Evolutionary conservation across 1,140 invertebrate genomes (phyloP).

Genomic region (Bombus polaris): DNA sequence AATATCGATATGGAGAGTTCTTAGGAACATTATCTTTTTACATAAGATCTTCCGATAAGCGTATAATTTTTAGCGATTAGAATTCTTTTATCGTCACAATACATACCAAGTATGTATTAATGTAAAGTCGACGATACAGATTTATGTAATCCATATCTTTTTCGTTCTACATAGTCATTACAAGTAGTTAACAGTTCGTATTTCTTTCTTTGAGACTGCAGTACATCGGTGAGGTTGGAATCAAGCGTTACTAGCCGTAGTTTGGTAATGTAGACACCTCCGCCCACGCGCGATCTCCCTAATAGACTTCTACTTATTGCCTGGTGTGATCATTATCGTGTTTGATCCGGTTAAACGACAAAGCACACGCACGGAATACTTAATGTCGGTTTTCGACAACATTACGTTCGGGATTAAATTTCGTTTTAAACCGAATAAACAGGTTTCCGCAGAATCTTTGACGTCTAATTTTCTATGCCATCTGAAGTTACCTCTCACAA

Average conservation of each 20-base stretch:
- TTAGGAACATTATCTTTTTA: not conserved
- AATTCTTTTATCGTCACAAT: no score
- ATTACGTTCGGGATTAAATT: not conserved
- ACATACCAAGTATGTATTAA: no score
- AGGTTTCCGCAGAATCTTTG: not conserved
- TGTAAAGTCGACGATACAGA: no score
- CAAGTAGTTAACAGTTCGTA: not conserved
- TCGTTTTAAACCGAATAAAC: not conserved
- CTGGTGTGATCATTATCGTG: constrained; percentile 40
- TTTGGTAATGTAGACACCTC: not conserved
- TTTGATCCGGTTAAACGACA: constrained; percentile 59
- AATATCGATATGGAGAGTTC: not conserved
- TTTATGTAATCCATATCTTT: no score
- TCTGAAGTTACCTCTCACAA: not conserved
- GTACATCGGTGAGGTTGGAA: not conserved
- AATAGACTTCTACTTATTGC: constrained; percentile 58
- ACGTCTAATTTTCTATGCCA: not conserved
- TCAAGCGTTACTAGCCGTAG: not conserved
- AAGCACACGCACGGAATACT: constrained; percentile 45
- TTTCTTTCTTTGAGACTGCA: not conserved
- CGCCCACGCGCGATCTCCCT: constrained; percentile 27
- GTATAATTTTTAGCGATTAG: no score
- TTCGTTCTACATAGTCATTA: not conserved
- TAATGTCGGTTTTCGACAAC: constrained; percentile 29
- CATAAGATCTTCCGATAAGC: no score